phyloP scores from a whole-genome alignment of 2,113 vertebrate genomes.

The Dromiciops gliroides region DNA sequence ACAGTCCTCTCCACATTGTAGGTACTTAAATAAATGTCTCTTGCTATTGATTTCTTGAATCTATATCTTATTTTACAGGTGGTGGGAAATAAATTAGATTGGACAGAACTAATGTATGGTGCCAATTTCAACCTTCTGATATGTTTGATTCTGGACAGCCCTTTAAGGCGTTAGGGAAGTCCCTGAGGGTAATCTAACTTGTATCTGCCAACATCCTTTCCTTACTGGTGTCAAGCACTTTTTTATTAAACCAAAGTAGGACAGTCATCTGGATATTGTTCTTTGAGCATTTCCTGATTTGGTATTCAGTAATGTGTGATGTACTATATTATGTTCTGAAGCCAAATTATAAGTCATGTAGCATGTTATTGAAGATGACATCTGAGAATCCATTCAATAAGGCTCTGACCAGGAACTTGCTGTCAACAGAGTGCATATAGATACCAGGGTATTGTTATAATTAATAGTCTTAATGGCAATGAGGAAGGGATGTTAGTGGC shows the following conservation, averaged over 20 bases:
- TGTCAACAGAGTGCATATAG: neutral
- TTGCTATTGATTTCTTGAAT: no score
- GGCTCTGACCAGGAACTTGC: neutral
- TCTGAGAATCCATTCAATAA: neutral
- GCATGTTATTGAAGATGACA: neutral
- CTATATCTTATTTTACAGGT: neutral
- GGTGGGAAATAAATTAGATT: neutral
- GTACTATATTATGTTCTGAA: neutral
- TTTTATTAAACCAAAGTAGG: neutral
- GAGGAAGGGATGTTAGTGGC: neutral
- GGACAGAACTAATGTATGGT: no score
- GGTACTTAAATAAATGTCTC: no score
- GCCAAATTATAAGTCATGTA: neutral
- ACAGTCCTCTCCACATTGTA: no score
- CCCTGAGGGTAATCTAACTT: neutral
- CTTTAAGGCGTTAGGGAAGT: constrained; percentile 13
- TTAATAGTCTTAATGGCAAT: neutral
- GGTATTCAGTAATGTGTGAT: neutral
- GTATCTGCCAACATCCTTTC: neutral
- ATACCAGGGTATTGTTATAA: neutral
- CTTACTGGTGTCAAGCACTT: neutral
- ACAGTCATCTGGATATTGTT: neutral
- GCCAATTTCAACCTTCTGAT: neutral
- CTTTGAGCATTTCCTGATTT: constrained; percentile 35
- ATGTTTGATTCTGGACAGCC: neutral